Percentiles rank a stretch among this genome's conserved stretches.
phyloP scores from a whole-genome alignment of 2,888 invertebrate genomes.

The Stratiomys singularior region DNA sequence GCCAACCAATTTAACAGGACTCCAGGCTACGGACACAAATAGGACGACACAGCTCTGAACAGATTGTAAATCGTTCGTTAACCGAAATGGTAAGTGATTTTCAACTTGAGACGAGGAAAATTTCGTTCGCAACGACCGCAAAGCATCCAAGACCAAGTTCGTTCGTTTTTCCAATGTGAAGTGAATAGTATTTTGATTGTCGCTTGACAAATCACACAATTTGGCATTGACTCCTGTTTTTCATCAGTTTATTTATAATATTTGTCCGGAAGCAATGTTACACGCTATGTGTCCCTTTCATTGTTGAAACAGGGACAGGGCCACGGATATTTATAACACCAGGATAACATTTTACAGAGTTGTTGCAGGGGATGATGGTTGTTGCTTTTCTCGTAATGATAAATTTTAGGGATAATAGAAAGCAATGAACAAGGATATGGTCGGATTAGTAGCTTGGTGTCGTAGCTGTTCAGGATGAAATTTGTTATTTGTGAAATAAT shows the following conservation, averaged over 20 bases:
- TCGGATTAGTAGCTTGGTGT: slow-evolving; percentile 22
- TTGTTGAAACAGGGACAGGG: neutral
- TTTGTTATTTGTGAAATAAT: slow-evolving; percentile 14
- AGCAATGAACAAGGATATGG: neutral
- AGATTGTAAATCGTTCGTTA: slow-evolving; percentile 34
- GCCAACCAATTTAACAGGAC: slow-evolving; percentile 39
- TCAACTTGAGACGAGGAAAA: neutral
- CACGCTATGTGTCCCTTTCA: neutral
- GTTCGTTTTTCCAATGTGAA: neutral
- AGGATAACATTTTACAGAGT: neutral
- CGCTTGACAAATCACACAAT: slow-evolving; percentile 27
- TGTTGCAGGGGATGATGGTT: slow-evolving; percentile 24
- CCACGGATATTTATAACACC: neutral
- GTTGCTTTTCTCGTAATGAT: neutral
- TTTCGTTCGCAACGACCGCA: neutral
- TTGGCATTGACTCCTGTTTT: slow-evolving; percentile 25
- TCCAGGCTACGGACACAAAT: slow-evolving; percentile 8
- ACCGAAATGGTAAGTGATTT: slow-evolving; percentile 22
- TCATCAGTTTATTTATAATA: slow-evolving; percentile 13
- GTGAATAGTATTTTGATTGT: slow-evolving; percentile 31
- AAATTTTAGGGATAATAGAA: neutral
- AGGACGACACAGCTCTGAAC: slow-evolving; percentile 6
- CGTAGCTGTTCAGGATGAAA: slow-evolving; percentile 8
- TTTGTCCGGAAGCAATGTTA: slow-evolving; percentile 38
- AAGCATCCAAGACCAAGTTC: no score